These are phyloP conservation scores for Tinea trinotella DNA, from an alignment of 2,888 invertebrate genomes.

Conservation along the genomic window DNA sequence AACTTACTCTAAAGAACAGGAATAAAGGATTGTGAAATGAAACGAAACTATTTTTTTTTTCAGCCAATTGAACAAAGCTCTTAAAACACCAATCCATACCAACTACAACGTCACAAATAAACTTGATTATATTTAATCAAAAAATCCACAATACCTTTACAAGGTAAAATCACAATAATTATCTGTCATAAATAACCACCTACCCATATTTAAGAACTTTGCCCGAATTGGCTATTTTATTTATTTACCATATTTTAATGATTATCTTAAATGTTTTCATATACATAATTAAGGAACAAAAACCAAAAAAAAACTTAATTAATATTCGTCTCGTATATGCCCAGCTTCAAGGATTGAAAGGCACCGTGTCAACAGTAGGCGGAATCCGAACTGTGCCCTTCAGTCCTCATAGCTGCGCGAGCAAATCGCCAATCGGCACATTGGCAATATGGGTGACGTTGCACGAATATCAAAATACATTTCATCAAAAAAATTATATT, in stretches of 20 bases:
- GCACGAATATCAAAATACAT: conserved; percentile 57
- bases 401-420: conserved; percentile 56
- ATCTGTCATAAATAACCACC: conserved; percentile 54
- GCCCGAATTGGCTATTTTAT: conserved; percentile 43
- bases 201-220: conserved; percentile 40
- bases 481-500: conserved; percentile 23
- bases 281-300: conserved; percentile 72
- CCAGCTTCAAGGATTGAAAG: conserved; percentile 64
- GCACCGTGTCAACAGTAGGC: conserved; percentile 66
- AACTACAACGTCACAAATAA: conserved; percentile 27
- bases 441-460: no score
- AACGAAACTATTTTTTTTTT: conserved; percentile 37
- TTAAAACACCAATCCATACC: conserved; percentile 19
- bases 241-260: conserved; percentile 60
- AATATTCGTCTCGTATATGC: conserved; percentile 59
- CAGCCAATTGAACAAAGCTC: conserved; percentile 51
- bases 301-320: conserved; percentile 50
- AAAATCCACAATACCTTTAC: conserved; percentile 13
- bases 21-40: no score
- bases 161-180: conserved; percentile 47
- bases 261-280: conserved; percentile 61
- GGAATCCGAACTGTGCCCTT: conserved; percentile 64
- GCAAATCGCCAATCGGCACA: conserved; percentile 27
- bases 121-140: conserved; percentile 24
- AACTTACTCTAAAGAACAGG: no score